Conservation (phyloP, 2,888 invertebrate species). For the Phania funesta region DNA sequence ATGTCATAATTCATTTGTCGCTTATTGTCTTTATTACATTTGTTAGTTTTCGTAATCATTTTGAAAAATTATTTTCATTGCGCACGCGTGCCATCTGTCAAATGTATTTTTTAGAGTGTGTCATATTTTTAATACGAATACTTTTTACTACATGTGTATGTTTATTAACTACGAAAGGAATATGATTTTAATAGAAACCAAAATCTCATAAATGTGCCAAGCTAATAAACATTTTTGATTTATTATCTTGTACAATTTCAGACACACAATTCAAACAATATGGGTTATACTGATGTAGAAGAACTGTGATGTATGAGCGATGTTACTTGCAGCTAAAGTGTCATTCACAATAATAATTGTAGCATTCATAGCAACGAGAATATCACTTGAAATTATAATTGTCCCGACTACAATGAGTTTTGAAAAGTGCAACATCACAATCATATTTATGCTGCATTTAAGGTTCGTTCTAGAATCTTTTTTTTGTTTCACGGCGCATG, state of each 20-base stretch:
- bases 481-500: neutral
- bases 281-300: neutral
- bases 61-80: slow-evolving; percentile 63
- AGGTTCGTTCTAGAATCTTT: neutral
- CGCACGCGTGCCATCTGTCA: slow-evolving; percentile 69
- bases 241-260: slow-evolving; percentile 58
- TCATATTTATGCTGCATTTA: slow-evolving; percentile 5
- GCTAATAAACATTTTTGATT: slow-evolving; percentile 67
- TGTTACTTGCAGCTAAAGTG: slow-evolving; percentile 21
- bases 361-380: slow-evolving; percentile 17
- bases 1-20: slow-evolving; percentile 58
- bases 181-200: slow-evolving; percentile 64
- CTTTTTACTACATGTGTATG: neutral
- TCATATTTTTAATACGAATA: slow-evolving; percentile 30
- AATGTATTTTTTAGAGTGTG: slow-evolving; percentile 42
- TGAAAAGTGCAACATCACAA: slow-evolving; percentile 60
- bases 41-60: slow-evolving; percentile 37
- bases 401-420: slow-evolving; percentile 28
- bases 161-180: slow-evolving; percentile 26
- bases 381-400: slow-evolving; percentile 53
- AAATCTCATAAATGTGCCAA: slow-evolving; percentile 66
- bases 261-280: neutral
- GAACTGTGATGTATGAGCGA: neutral
- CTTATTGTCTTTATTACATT: slow-evolving; percentile 40
- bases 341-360: slow-evolving; percentile 57